A percentile compares a stretch with the other conserved stretches of the same genome.
These are phyloP conservation scores for Drosophila eohydei DNA, from an alignment of 2,888 invertebrate genomes.

Conservation along the genomic window DNA sequence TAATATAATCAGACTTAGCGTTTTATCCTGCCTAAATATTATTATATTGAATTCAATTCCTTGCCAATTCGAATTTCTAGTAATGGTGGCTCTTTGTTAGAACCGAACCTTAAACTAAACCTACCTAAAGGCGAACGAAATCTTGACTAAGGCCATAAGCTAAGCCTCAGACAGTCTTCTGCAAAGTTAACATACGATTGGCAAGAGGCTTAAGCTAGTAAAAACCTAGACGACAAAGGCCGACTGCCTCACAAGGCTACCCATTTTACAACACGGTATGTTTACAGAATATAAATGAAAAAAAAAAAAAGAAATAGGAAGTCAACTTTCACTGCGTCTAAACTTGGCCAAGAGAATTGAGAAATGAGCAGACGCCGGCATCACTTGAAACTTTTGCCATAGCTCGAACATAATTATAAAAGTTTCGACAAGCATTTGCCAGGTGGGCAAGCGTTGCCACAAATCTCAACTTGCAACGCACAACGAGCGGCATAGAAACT, in stretches of 20 bases:
- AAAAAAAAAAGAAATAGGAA: slow-evolving; percentile 19
- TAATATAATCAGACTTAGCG: too few species aligned
- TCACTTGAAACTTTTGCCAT: slow-evolving; percentile 77
- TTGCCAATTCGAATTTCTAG: not conserved
- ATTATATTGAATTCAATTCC: not conserved
- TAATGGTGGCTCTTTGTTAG: too few species aligned
- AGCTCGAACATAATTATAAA: slow-evolving; percentile 80
- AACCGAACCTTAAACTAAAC: too few species aligned
- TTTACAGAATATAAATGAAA: slow-evolving; percentile 26
- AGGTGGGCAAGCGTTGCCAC: slow-evolving; percentile 65
- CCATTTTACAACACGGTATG: not conserved
- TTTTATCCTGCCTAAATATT: not conserved
- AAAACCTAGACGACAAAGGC: not conserved
- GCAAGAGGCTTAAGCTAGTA: not conserved
- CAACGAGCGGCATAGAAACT: slow-evolving; percentile 8
- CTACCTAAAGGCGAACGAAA: too few species aligned
- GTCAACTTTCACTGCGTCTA: slow-evolving; percentile 74
- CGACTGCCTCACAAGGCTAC: not conserved
- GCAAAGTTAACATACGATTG: not conserved
- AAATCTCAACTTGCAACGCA: slow-evolving; percentile 55
- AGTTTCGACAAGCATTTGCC: slow-evolving; percentile 81
- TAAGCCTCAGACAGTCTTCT: not conserved
- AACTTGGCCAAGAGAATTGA: slow-evolving; percentile 71
- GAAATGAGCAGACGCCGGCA: slow-evolving; percentile 72
- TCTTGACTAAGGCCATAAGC: too few species aligned